Evolutionary conservation across 1,140 invertebrate species (phyloP), one percentile per base, ranked within the genome.

Genomic region (Sesamia nonagrioides): DNA sequence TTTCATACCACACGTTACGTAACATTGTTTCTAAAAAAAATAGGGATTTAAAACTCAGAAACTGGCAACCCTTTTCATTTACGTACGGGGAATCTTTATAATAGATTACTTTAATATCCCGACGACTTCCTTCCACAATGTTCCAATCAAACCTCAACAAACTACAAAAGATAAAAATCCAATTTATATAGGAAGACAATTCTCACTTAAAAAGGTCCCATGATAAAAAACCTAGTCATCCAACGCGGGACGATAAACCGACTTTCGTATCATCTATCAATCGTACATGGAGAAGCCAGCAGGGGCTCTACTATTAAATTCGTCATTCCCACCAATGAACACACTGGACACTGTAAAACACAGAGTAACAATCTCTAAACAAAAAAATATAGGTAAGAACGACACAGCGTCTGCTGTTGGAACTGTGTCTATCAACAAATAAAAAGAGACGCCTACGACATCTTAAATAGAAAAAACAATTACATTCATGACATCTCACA

Each of bases 181-280:
- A 84, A 84, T 84, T 84, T 82, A 72, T 78, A 80, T 68, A 74
- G 79, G 81, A 85, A 88, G 85, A 88, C 86, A 88, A 91, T 88
- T 91, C 86, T 87, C 87, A 86, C 89, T 89, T 82, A 84, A 84
- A 27, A 85, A 81, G 88, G 83, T 85, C 85, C 84, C 85, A 80
- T 84, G 82, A 78, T 82, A 85, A 88, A 86, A 87, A 86, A 87
- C 61, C 50, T 75, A 66, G 81, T 80, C 74, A 71, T 80, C 66
- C 15, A 72, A 80, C 60, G 76, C 78, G 80, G 80, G 63, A 86
- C 87, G 84, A 89, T 86, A 86, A 86, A 83, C 83, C 80, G 72
- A 75, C 83, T 86, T 81, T 82, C 84, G 78, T 91, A 91, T 91
- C 89, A 86, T 87, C 90, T 88, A 91, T 91, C 89, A 91, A 91